These are phyloP conservation scores for Sanderia malayensis DNA, from an alignment of 30 jellyfish, hydroid and myxozoan species.

Conservation along the genomic window DNA sequence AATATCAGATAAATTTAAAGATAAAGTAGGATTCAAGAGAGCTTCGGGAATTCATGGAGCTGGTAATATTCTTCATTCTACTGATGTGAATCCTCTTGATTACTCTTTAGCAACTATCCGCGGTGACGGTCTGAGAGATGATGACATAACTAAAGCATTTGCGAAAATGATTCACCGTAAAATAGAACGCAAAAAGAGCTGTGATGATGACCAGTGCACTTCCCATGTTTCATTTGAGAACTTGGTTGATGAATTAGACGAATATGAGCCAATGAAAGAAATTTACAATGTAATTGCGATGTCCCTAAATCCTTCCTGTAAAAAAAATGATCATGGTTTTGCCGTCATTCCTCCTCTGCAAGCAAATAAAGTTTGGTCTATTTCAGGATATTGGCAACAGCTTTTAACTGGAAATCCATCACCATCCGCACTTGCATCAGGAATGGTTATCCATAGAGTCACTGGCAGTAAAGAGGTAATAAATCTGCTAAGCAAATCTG, in stretches of 20 bases:
- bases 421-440: background rate
- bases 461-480: conserved; percentile 11
- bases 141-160: conserved; percentile 49
- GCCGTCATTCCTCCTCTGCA: conserved; percentile 40
- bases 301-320: conserved; percentile 50
- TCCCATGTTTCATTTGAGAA: conserved; percentile 42
- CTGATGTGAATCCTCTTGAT: conserved; percentile 62
- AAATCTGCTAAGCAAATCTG: conserved; percentile 1
- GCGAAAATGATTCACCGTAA: conserved; percentile 53
- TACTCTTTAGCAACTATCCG: conserved; percentile 53
- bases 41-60: conserved; percentile 62
- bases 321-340: conserved; percentile 48
- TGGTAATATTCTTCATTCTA: conserved; percentile 52
- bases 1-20: conserved; percentile 34
- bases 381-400: background rate
- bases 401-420: background rate
- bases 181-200: conserved; percentile 45
- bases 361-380: conserved; percentile 57
- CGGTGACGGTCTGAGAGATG: conserved; percentile 62
- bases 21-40: conserved; percentile 46
- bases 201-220: conserved; percentile 49
- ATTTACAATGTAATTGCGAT: conserved; percentile 44
- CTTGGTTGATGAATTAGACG: conserved; percentile 48
- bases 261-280: conserved; percentile 47
- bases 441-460: background rate